These are phyloP conservation scores for Podabrus alpinus DNA, from an alignment of 2,888 invertebrate species.

Conservation along the genomic window DNA sequence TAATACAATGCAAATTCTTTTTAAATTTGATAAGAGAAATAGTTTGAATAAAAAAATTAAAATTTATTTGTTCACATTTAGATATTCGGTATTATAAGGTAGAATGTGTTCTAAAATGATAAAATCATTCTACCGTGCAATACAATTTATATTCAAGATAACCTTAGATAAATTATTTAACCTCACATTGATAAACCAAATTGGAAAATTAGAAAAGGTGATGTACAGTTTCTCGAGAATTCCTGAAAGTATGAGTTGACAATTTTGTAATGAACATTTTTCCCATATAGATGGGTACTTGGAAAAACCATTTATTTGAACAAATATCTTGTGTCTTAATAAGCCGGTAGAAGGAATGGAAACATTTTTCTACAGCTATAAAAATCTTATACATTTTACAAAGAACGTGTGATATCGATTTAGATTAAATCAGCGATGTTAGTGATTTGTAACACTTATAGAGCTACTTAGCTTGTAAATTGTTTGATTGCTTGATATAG, in stretches of 20 bases:
- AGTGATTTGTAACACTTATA: neutral
- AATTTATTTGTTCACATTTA: neutral
- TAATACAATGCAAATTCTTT: neutral
- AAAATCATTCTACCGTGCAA: neutral
- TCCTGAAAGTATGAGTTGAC: too few species aligned
- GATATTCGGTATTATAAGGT: neutral
- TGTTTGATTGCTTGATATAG: neutral
- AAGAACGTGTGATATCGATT: neutral
- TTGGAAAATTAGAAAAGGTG: neutral
- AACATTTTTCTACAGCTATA: neutral
- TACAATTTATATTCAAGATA: neutral
- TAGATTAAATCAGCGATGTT: neutral
- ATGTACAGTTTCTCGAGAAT: too few species aligned
- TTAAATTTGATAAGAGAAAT: neutral
- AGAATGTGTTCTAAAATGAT: neutral
- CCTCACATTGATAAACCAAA: neutral
- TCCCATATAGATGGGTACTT: neutral
- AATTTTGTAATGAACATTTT: neutral
- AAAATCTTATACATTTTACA: neutral
- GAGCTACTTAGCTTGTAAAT: neutral
- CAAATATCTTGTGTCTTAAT: neutral
- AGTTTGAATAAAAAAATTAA: neutral
- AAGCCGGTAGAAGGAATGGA: neutral
- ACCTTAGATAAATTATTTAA: neutral
- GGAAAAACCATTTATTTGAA: neutral